Percentiles rank a stretch among this genome's conserved stretches.
Evolutionary conservation across 2,888 invertebrate species (phyloP).

Genomic region (Trachelus troglodyta): DNA sequence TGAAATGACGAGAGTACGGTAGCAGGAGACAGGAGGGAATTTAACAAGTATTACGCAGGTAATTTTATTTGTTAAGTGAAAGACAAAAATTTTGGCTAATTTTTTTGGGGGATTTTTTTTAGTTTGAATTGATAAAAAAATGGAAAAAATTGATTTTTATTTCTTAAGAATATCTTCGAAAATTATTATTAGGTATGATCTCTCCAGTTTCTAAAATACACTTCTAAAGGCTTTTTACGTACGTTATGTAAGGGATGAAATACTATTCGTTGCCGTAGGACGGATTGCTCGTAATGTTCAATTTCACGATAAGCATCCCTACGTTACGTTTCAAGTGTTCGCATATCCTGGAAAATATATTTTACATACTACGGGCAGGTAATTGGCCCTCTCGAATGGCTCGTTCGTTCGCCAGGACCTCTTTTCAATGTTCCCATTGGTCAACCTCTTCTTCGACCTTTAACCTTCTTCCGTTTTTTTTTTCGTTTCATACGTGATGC

Average conservation of each 20-base stretch:
- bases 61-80: not conserved
- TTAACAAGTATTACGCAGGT: not conserved
- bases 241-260: not conserved
- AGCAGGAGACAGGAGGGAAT: not conserved
- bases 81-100: accelerated
- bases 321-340: constrained; percentile 6
- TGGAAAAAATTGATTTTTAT: too few relatives aligned
- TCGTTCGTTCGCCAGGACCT: constrained; percentile 37
- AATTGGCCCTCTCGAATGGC: constrained; percentile 65
- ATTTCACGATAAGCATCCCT: not conserved
- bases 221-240: not conserved
- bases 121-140: not conserved
- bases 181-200: not conserved
- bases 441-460: constrained; percentile 18
- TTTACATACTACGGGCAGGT: constrained; percentile 39
- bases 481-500: not conserved
- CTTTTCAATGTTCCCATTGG: constrained; percentile 55
- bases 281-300: not conserved
- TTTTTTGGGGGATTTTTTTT: too few relatives aligned
- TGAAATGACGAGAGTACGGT: not conserved
- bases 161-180: not conserved
- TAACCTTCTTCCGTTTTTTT: constrained; percentile 16
- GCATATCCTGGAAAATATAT: constrained; percentile 34
- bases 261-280: not conserved
- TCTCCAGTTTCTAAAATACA: not conserved